Evolutionary conservation across 2,888 invertebrate species (phyloP).

Genomic region (Agrotis segetum): DNA sequence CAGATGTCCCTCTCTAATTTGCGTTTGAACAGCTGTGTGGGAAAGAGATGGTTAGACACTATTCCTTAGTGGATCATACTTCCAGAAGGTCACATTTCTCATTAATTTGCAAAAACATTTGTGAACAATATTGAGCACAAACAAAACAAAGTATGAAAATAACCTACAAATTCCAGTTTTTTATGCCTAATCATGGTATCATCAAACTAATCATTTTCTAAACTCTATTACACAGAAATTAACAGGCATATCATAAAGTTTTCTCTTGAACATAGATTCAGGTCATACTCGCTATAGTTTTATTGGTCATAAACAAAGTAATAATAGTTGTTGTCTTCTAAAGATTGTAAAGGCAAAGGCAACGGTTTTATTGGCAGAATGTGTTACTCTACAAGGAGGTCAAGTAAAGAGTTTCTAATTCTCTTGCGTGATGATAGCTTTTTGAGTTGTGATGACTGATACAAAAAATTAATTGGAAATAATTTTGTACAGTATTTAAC

Average conservation of each 20-base stretch:
- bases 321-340: conserved; percentile 34
- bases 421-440: not conserved
- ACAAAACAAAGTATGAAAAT: conserved; percentile 25
- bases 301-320: conserved; percentile 45
- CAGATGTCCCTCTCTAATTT: conserved; percentile 27
- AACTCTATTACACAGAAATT: not conserved
- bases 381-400: conserved; percentile 26
- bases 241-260: conserved; percentile 10
- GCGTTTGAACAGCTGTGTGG: conserved; percentile 40
- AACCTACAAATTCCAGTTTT: conserved; percentile 43
- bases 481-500: not conserved
- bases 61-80: conserved; percentile 42
- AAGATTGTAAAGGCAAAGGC: conserved; percentile 9
- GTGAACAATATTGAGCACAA: conserved; percentile 16
- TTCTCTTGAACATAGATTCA: conserved; percentile 32
- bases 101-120: conserved; percentile 13
- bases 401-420: conserved; percentile 11
- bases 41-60: conserved; percentile 39
- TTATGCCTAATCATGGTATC: conserved; percentile 36
- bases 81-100: conserved; percentile 31
- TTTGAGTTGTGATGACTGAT: not conserved
- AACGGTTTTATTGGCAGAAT: not conserved
- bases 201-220: not conserved
- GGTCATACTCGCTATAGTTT: conserved; percentile 43
- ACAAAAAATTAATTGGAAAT: not conserved